Evolutionary conservation across 2,888 invertebrate species (phyloP).

Genomic region (Melipona beecheii): DNA sequence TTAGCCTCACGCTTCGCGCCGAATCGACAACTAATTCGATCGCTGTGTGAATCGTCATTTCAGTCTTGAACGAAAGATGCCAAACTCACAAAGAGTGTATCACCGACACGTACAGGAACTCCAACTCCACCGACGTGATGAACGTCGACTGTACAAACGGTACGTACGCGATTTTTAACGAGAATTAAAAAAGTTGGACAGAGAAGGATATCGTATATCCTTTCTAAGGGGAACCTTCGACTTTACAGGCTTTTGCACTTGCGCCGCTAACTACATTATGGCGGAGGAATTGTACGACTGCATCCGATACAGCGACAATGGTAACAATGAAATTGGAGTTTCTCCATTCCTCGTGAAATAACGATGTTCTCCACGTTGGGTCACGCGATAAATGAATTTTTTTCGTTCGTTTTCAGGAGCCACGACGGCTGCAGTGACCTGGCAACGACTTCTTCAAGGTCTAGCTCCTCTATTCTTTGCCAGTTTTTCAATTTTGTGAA

Average conservation of each 20-base stretch:
- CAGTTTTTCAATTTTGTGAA: background rate
- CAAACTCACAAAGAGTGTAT: slow-evolving; percentile 73
- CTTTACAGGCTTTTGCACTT: slow-evolving; percentile 74
- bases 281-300: slow-evolving; percentile 73
- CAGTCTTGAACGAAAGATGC: slow-evolving; percentile 71
- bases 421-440: background rate
- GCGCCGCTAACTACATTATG: slow-evolving; percentile 75
- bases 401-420: slow-evolving; percentile 40
- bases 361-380: too few relatives aligned
- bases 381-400: background rate
- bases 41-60: slow-evolving; percentile 20
- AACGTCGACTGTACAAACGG: slow-evolving; percentile 78
- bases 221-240: background rate
- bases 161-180: slow-evolving; percentile 35
- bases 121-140: slow-evolving; percentile 70
- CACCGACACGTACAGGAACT: slow-evolving; percentile 73
- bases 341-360: too few relatives aligned
- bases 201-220: too few relatives aligned
- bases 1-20: background rate
- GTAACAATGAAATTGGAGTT: slow-evolving; percentile 66
- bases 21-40: background rate
- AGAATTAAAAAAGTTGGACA: too few relatives aligned
- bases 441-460: background rate
- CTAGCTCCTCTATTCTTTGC: slow-evolving; percentile 5
- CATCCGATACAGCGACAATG: slow-evolving; percentile 74